Percentiles rank a stretch among this genome's conserved stretches.
phyloP scores from a whole-genome alignment of 2,888 invertebrate species.

The Brassicogethes aeneus region DNA sequence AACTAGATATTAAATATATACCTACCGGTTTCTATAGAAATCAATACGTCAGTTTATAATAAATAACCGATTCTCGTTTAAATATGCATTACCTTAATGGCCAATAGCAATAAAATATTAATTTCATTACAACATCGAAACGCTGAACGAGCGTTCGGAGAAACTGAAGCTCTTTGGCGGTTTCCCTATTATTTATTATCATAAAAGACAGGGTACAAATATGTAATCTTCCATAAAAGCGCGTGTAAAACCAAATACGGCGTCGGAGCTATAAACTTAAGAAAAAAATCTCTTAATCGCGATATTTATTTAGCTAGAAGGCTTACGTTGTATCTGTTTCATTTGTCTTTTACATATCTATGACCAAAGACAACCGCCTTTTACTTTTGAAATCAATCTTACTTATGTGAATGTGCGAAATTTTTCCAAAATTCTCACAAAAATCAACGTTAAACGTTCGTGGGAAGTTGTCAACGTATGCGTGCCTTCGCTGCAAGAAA shows the following conservation, averaged over 20 bases:
- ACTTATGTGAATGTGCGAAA: conserved; percentile 12
- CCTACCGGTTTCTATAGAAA: too few species aligned
- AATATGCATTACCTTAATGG: too few species aligned
- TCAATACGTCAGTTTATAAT: too few species aligned
- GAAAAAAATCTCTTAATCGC: conserved; percentile 14
- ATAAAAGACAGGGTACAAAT: conserved; percentile 26
- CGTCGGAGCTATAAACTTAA: conserved; percentile 19
- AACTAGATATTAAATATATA: too few species aligned
- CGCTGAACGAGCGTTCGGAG: too few species aligned
- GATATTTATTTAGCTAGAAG: conserved; percentile 18
- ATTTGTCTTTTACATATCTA: conserved; percentile 16
- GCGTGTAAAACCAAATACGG: conserved; percentile 27
- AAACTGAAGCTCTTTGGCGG: too few species aligned
- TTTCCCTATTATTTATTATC: conserved; percentile 24
- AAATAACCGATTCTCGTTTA: too few species aligned
- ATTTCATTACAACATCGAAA: background rate
- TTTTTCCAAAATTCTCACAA: conserved; percentile 7
- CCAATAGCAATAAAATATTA: background rate
- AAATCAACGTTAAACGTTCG: conserved; percentile 11
- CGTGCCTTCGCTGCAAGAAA: background rate
- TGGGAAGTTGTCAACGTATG: conserved; percentile 16
- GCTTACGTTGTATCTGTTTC: conserved; percentile 19
- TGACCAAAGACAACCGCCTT: conserved; percentile 17
- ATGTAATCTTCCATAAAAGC: conserved; percentile 27
- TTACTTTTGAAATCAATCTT: conserved; percentile 20